phyloP scores from a whole-genome alignment of 2,888 invertebrate species.

The Tetramorium bicarinatum region DNA sequence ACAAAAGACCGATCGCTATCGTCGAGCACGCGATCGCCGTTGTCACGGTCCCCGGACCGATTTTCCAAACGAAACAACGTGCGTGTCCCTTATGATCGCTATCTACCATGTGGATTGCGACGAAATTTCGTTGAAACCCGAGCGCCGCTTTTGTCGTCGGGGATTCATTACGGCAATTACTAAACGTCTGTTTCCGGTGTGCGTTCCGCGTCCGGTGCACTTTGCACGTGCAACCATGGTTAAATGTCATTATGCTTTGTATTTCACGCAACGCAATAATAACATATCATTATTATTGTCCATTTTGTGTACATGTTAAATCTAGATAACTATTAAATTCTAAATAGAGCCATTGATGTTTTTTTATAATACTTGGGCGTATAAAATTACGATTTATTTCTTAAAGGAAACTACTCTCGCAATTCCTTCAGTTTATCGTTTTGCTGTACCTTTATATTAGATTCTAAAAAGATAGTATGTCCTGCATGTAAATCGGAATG shows the following conservation, averaged over 20 bases:
- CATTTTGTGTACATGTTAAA: not conserved
- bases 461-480: not conserved
- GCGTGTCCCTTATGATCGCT: conserved; percentile 71
- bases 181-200: conserved; percentile 58
- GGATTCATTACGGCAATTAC: conserved; percentile 69
- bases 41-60: conserved; percentile 77
- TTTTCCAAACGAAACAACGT: conserved; percentile 63
- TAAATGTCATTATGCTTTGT: not conserved
- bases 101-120: conserved; percentile 76
- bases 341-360: not conserved
- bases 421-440: not conserved
- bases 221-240: not conserved
- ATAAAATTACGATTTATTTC: not conserved
- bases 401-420: not conserved
- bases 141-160: conserved; percentile 62
- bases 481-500: not conserved
- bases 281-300: not conserved
- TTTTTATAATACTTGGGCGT: not conserved
- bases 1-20: conserved; percentile 83
- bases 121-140: conserved; percentile 72
- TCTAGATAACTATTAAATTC: not conserved
- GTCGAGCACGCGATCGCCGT: conserved; percentile 69
- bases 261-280: conserved; percentile 8
- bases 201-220: conserved; percentile 32
- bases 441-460: not conserved